phyloP scores from a whole-genome alignment of 2,797 vertebrate species.

The Dipus sagitta region DNA sequence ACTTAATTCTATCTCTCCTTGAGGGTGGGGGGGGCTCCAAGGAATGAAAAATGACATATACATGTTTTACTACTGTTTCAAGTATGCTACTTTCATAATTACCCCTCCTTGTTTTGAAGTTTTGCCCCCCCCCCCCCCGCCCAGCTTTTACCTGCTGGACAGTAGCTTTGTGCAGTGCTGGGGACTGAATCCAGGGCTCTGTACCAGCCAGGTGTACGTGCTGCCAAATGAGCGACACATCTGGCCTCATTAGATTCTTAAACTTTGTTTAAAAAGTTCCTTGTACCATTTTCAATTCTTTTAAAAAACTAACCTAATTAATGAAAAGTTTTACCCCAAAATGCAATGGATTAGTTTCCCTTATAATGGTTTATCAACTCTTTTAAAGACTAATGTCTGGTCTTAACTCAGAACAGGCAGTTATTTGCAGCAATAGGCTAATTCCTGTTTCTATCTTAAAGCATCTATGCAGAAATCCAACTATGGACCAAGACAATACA shows the following conservation, averaged over 20 bases:
- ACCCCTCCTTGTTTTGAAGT: not conserved
- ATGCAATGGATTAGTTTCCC: not conserved
- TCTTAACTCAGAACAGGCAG: not conserved
- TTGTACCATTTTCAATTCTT: not conserved
- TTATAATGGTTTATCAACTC: not conserved
- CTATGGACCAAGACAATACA: not conserved
- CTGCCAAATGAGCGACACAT: not conserved
- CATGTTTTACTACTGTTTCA: not conserved
- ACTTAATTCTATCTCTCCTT: not conserved
- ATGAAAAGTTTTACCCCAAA: constrained; percentile 34
- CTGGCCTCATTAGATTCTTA: not conserved
- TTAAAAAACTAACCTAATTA: not conserved
- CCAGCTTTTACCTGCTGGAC: too few species aligned
- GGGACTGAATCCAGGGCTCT: not conserved
- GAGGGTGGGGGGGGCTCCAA: not conserved
- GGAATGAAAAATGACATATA: not conserved
- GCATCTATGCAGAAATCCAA: not conserved
- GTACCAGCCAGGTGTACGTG: not conserved
- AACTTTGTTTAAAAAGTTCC: constrained; percentile 25
- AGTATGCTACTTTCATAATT: not conserved
- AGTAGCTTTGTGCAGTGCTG: too few species aligned
- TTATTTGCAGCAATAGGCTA: not conserved
- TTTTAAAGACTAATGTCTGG: not conserved
- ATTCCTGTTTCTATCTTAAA: not conserved
- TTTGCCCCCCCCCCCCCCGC: too few species aligned